These are phyloP conservation scores for Frieseomelitta varia DNA, from an alignment of 1,140 invertebrate species.

Conservation along the genomic window DNA sequence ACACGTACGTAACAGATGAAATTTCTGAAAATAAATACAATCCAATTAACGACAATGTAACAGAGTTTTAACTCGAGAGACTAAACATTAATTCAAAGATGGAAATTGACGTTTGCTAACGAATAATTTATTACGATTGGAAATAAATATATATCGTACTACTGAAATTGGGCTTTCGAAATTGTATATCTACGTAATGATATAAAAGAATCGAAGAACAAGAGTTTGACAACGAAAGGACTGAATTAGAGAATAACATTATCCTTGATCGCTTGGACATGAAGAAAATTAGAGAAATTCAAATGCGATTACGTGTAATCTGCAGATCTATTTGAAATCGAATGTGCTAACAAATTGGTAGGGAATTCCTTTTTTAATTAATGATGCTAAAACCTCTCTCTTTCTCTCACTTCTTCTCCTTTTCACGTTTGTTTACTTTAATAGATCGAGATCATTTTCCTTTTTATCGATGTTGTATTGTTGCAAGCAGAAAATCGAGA, in stretches of 20 bases:
- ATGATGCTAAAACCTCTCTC: not conserved
- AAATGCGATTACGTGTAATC: slow-evolving; percentile 8
- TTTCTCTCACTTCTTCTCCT: not conserved
- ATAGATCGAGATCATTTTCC: not conserved
- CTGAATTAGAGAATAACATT: not conserved
- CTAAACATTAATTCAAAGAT: not conserved
- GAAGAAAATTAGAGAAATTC: slow-evolving; percentile 24
- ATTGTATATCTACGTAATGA: not conserved
- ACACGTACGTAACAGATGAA: too few species aligned
- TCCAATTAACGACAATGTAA: too few species aligned
- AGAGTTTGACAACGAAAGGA: not conserved
- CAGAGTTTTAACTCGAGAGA: not conserved
- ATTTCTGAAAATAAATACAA: too few species aligned
- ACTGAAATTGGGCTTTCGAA: not conserved
- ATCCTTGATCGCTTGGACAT: slow-evolving; percentile 10
- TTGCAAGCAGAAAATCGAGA: not conserved
- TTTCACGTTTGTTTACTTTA: not conserved
- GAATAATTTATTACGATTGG: not conserved
- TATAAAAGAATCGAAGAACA: not conserved
- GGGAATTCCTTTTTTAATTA: slow-evolving; percentile 5
- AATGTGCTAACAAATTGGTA: slow-evolving; percentile 23
- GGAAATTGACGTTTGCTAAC: not conserved
- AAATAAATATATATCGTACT: not conserved
- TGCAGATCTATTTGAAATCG: slow-evolving; percentile 6
- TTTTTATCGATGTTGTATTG: not conserved